phyloP scores from a whole-genome alignment of 2,888 invertebrate genomes.

The Podabrus alpinus region DNA sequence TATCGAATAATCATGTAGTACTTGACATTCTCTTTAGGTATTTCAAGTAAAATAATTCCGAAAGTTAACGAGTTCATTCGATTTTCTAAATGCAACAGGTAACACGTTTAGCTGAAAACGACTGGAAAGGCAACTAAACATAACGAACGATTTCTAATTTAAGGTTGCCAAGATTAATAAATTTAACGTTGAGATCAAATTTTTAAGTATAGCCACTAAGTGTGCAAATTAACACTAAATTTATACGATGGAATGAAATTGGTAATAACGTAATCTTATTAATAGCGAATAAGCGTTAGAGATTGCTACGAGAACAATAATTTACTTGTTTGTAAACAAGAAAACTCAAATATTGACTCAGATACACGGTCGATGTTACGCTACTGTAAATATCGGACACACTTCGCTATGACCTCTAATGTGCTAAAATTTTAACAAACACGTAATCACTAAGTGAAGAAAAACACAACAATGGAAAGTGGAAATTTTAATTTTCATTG shows the following conservation, averaged over 20 bases:
- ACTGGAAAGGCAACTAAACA: neutral
- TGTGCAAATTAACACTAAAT: neutral
- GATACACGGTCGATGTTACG: neutral
- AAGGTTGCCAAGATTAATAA: neutral
- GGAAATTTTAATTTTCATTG: neutral
- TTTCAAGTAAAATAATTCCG: constrained; percentile 16
- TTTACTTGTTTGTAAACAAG: neutral
- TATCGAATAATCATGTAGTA: constrained; percentile 52
- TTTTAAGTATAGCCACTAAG: neutral
- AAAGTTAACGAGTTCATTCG: constrained; percentile 25
- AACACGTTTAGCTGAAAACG: constrained; percentile 13
- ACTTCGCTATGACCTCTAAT: neutral
- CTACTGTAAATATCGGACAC: neutral
- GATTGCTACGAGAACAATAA: neutral
- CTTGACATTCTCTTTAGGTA: constrained; percentile 16
- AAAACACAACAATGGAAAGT: neutral
- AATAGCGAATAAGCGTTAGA: neutral
- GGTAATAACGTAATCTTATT: neutral
- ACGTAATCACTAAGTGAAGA: neutral
- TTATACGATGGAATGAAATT: neutral
- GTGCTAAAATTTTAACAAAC: neutral
- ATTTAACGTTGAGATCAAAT: neutral
- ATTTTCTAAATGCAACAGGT: constrained; percentile 29
- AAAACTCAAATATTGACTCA: neutral
- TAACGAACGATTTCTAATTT: neutral